Evolutionary conservation across 1,140 invertebrate genomes (phyloP).

Genomic region (Helicoverpa zea): DNA sequence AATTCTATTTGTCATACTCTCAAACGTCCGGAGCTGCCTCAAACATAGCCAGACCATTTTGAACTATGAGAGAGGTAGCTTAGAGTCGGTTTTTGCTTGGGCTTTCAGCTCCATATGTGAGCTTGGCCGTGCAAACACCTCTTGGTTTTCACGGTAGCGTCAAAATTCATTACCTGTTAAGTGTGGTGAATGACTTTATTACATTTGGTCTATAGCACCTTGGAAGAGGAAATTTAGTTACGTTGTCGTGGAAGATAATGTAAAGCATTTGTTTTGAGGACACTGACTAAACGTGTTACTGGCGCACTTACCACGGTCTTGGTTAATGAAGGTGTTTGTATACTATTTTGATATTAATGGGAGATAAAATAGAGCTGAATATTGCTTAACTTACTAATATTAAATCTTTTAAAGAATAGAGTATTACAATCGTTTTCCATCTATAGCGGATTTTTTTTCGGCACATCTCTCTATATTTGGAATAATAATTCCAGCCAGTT

Average conservation of each 20-base stretch:
- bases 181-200: constrained; percentile 46
- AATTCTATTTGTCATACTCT: constrained; percentile 38
- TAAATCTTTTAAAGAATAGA: too few relatives aligned
- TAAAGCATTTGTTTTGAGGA: constrained; percentile 14
- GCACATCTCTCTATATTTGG: too few relatives aligned
- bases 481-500: too few relatives aligned
- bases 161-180: constrained; percentile 48
- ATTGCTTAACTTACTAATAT: too few relatives aligned
- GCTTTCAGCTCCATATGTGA: neutral
- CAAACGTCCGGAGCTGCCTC: neutral
- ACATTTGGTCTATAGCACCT: constrained; percentile 39
- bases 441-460: too few relatives aligned
- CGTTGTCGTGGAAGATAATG: constrained; percentile 32
- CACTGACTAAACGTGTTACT: neutral
- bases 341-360: constrained; percentile 1
- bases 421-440: too few relatives aligned
- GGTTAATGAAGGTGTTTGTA: neutral
- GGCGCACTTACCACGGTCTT: neutral
- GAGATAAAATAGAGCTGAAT: neutral
- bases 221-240: constrained; percentile 38
- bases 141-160: constrained; percentile 44
- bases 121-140: constrained; percentile 42
- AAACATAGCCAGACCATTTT: neutral
- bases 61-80: neutral
- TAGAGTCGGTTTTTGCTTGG: constrained; percentile 2